A percentile compares a stretch with the other conserved stretches of the same genome.
phyloP scores from a whole-genome alignment of 2,888 invertebrate species.

The Xylophagus ater region DNA sequence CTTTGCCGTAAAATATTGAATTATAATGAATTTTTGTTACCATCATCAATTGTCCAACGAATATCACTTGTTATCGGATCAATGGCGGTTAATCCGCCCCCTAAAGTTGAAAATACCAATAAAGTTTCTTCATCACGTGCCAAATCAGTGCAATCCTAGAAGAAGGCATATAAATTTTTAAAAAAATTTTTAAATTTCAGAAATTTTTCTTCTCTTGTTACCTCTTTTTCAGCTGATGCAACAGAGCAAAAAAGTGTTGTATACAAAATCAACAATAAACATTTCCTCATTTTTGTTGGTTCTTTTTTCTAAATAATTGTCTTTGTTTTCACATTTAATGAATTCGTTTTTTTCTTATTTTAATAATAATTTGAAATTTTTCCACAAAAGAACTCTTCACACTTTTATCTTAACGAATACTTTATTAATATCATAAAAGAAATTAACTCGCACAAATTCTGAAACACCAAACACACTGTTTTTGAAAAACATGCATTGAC shows the following conservation, averaged over 20 bases:
- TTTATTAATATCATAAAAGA: too few relatives aligned
- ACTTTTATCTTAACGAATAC: too few relatives aligned
- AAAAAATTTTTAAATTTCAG: background rate
- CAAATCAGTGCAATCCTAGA: conserved; percentile 49
- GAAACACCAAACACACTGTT: too few relatives aligned
- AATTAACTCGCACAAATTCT: too few relatives aligned
- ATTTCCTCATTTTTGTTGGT: conserved; percentile 4
- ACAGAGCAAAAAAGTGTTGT: conserved; percentile 3
- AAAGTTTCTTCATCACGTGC: conserved; percentile 61
- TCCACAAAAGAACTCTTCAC: too few relatives aligned
- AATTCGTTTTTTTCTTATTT: too few relatives aligned
- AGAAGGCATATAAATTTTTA: background rate
- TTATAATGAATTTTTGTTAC: too few relatives aligned
- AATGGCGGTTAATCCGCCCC: conserved; percentile 85
- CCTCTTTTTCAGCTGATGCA: conserved; percentile 11
- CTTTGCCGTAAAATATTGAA: too few relatives aligned
- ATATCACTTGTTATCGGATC: conserved; percentile 73
- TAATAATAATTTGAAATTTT: too few relatives aligned
- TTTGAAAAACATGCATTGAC: too few relatives aligned
- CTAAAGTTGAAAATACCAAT: conserved; percentile 82
- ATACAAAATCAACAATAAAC: conserved; percentile 8
- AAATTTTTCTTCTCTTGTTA: background rate
- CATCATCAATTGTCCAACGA: conserved; percentile 86
- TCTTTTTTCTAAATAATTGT: too few relatives aligned
- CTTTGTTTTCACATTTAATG: background rate